phyloP scores from a whole-genome alignment of 2,797 vertebrate species.

The Pelochelys cantorii region DNA sequence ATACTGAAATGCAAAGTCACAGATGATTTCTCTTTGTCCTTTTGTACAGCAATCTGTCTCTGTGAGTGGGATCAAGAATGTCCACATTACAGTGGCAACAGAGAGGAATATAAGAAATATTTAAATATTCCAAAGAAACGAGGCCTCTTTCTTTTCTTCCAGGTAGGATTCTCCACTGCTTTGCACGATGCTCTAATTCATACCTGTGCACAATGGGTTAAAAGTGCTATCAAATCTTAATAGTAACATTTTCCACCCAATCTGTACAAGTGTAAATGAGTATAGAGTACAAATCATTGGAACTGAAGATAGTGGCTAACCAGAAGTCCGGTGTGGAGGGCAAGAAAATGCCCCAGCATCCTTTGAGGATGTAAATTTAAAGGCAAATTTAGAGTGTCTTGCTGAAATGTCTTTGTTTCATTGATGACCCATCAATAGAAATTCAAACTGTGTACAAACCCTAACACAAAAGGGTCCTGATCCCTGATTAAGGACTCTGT shows the following conservation, averaged over 20 bases:
- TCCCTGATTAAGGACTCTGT: neutral
- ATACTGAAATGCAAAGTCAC: neutral
- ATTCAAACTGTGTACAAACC: neutral
- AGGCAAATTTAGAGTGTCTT: neutral
- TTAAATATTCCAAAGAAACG: neutral
- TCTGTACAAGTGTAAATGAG: neutral
- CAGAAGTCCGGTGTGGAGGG: neutral
- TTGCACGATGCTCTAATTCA: neutral
- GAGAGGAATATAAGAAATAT: constrained; percentile 4
- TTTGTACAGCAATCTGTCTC: neutral
- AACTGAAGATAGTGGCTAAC: neutral
- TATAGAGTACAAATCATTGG: neutral
- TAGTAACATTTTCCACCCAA: fast-evolving
- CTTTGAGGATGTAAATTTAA: neutral
- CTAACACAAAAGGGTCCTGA: neutral
- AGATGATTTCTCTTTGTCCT: neutral
- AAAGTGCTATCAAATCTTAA: neutral
- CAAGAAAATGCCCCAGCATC: neutral
- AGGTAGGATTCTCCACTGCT: neutral
- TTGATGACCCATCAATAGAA: neutral
- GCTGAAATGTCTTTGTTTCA: neutral
- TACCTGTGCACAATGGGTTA: neutral
- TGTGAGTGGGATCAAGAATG: neutral
- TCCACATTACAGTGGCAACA: neutral
- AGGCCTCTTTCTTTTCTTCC: neutral